These are phyloP conservation scores for Dendroctonus valens DNA, from an alignment of 1,140 invertebrate genomes.

Conservation along the genomic window DNA sequence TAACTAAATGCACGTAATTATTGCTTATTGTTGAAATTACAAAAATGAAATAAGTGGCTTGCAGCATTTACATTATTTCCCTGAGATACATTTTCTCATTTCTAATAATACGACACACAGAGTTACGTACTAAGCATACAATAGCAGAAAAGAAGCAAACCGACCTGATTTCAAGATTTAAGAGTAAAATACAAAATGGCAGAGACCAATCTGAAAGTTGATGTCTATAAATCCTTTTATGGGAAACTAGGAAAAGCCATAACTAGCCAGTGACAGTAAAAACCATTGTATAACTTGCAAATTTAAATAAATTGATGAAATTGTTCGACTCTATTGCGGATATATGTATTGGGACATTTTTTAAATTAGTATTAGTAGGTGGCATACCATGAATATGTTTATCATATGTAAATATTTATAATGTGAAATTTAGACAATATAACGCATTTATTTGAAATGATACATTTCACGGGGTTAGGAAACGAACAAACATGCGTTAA, in stretches of 20 bases:
- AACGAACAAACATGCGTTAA: too few species aligned
- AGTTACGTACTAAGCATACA: constrained; percentile 13
- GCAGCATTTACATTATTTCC: too few species aligned
- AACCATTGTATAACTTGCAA: constrained; percentile 24
- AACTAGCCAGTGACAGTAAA: constrained; percentile 24
- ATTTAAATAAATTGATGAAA: constrained; percentile 30
- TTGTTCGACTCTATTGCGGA: constrained; percentile 3
- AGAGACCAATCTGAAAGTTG: constrained; percentile 24
- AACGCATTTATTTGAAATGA: too few species aligned
- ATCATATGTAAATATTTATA: too few species aligned
- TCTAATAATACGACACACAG: not conserved
- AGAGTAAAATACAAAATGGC: constrained; percentile 25
- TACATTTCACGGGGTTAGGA: too few species aligned
- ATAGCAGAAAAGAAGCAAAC: constrained; percentile 10
- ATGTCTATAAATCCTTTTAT: constrained; percentile 27
- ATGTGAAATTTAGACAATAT: too few species aligned
- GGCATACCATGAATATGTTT: too few species aligned
- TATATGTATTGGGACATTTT: constrained; percentile 14
- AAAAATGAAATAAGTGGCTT: too few species aligned
- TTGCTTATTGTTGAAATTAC: too few species aligned
- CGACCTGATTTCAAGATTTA: constrained; percentile 24
- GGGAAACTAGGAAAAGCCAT: constrained; percentile 24
- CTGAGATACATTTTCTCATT: not conserved
- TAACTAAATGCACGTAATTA: too few species aligned
- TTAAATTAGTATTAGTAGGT: not conserved